Conservation (phyloP, 2,888 invertebrate species). For the Odontocolon sp. region DNA sequence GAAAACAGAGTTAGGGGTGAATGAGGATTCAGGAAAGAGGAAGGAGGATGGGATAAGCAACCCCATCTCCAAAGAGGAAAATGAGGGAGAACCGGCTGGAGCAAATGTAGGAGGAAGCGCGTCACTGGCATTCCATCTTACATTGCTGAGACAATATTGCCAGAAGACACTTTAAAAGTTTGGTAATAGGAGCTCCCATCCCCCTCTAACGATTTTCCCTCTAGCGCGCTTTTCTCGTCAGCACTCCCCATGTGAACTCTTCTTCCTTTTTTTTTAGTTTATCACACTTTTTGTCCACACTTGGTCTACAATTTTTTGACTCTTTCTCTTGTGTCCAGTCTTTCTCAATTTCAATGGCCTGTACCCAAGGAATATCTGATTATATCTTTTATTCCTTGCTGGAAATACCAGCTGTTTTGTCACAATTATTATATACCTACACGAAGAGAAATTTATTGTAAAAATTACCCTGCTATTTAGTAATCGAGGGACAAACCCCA, state of each 20-base stretch:
- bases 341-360: neutral
- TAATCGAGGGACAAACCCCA: too few relatives aligned
- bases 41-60: neutral
- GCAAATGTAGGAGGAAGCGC: constrained; percentile 6
- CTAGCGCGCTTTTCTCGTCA: neutral
- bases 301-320: too few relatives aligned
- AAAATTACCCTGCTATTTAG: too few relatives aligned
- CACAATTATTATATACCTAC: too few relatives aligned
- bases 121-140: constrained; percentile 63
- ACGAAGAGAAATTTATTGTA: too few relatives aligned
- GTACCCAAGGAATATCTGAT: too few relatives aligned
- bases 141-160: constrained; percentile 69
- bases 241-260: neutral
- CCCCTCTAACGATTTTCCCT: constrained; percentile 1
- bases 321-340: neutral
- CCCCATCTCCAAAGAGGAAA: constrained; percentile 20
- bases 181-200: constrained; percentile 65
- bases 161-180: constrained; percentile 71
- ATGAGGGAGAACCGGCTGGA: constrained; percentile 23
- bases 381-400: too few relatives aligned
- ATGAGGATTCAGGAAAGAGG: neutral
- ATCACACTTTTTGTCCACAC: neutral
- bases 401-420: too few relatives aligned
- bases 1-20: constrained; percentile 24
- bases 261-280: neutral